Percentiles rank a stretch among this genome's conserved stretches.
Evolutionary conservation across 2,888 invertebrate species (phyloP).

Genomic region (Tinea trinotella): DNA sequence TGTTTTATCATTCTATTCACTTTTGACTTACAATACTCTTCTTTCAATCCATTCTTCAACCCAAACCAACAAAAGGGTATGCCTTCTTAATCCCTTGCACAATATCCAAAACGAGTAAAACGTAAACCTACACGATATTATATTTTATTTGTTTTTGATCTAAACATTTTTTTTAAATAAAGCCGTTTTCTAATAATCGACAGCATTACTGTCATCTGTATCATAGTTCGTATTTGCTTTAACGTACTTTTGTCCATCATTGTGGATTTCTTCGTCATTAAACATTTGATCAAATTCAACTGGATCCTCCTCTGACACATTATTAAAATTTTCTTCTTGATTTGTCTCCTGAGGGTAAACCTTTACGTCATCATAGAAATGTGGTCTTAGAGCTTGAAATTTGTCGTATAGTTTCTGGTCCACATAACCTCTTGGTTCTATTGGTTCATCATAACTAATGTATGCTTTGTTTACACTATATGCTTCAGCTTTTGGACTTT

Average conservation of each 20-base stretch:
- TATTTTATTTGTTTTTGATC: too few relatives aligned
- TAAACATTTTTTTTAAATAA: too few relatives aligned
- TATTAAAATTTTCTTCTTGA: slow-evolving; percentile 28
- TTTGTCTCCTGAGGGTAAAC: slow-evolving; percentile 36
- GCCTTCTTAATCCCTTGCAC: too few relatives aligned
- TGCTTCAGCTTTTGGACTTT: slow-evolving; percentile 20
- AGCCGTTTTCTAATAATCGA: slow-evolving; percentile 45
- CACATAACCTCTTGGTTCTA: slow-evolving; percentile 26
- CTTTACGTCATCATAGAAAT: slow-evolving; percentile 33
- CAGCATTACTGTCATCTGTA: slow-evolving; percentile 38
- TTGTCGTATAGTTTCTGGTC: slow-evolving; percentile 33
- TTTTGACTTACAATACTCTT: too few relatives aligned
- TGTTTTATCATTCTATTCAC: too few relatives aligned
- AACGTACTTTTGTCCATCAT: slow-evolving; percentile 31
- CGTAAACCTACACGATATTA: too few relatives aligned
- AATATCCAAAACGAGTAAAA: too few relatives aligned
- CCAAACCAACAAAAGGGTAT: too few relatives aligned
- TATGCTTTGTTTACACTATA: slow-evolving; percentile 22
- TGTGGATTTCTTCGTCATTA: slow-evolving; percentile 38
- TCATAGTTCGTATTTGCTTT: slow-evolving; percentile 50
- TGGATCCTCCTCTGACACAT: slow-evolving; percentile 32
- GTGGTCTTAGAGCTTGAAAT: slow-evolving; percentile 35
- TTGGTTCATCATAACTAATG: slow-evolving; percentile 23
- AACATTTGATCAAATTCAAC: slow-evolving; percentile 34
- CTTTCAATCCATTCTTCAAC: too few relatives aligned